Evolutionary conservation across 2,797 vertebrate species (phyloP).

Genomic region (Pangasius sanitwongsei): DNA sequence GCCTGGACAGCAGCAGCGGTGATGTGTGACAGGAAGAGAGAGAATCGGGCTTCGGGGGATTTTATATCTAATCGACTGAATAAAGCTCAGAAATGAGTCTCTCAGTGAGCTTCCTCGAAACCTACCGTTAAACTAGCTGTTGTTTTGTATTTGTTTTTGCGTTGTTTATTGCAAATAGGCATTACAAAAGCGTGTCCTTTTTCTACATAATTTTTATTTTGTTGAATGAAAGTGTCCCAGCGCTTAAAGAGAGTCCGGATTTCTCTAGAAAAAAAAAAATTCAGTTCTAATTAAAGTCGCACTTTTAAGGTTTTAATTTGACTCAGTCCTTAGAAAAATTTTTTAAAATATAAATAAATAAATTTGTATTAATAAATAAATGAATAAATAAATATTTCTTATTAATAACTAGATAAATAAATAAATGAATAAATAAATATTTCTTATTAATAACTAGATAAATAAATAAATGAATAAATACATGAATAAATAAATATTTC

Average conservation of each 20-base stretch:
- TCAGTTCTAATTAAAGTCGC: not conserved
- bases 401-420: too few species aligned
- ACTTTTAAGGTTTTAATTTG: not conserved
- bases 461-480: too few species aligned
- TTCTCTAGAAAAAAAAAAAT: not conserved
- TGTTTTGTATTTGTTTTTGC: not conserved
- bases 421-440: too few species aligned
- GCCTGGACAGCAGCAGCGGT: too few species aligned
- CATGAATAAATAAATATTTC: too few species aligned
- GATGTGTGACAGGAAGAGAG: not conserved
- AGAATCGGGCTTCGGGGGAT: not conserved
- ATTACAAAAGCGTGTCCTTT: not conserved
- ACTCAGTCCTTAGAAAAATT: not conserved
- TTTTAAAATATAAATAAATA: too few species aligned
- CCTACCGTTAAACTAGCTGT: not conserved
- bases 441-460: too few species aligned
- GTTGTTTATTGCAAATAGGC: not conserved
- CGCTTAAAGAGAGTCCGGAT: not conserved
- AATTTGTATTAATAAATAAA: too few species aligned
- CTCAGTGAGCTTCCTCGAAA: not conserved
- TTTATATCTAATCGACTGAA: not conserved
- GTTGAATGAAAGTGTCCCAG: not conserved
- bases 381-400: too few species aligned
- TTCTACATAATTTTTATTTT: not conserved
- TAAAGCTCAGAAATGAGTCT: not conserved